Evolutionary conservation across 2,797 vertebrate species (phyloP).

Genomic region (Anguilla megastoma): DNA sequence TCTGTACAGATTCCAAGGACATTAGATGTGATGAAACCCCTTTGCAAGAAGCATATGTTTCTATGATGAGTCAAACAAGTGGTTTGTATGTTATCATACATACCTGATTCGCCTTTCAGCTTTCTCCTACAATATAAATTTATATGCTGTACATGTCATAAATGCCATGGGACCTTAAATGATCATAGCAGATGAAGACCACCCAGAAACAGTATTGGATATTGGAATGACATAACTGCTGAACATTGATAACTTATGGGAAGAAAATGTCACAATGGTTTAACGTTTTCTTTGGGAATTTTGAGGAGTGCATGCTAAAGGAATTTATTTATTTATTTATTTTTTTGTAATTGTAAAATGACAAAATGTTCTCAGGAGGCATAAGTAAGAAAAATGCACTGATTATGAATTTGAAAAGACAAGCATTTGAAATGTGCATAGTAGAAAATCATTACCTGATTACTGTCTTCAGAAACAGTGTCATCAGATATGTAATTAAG

Average conservation of each 20-base stretch:
- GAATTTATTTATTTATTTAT: not conserved
- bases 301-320: not conserved
- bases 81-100: not conserved
- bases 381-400: not conserved
- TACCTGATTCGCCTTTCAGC: not conserved
- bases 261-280: not conserved
- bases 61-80: conserved; percentile 6
- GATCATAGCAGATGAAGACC: not conserved
- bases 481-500: not conserved
- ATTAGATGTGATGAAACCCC: not conserved
- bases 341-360: not conserved
- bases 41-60: not conserved
- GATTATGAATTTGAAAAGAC: not conserved
- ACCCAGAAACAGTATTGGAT: not conserved
- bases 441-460: not conserved
- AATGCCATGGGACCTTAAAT: not conserved
- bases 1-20: conserved; percentile 2
- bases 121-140: not conserved
- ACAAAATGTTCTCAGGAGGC: not conserved
- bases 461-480: not conserved
- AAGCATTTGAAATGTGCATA: not conserved
- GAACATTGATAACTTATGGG: not conserved
- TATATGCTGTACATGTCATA: not conserved
- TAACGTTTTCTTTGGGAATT: not conserved
- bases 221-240: not conserved